Base-by-base conservation (phyloP, 2,797 vertebrate species). In the Pitangus sulphuratus region DNA sequence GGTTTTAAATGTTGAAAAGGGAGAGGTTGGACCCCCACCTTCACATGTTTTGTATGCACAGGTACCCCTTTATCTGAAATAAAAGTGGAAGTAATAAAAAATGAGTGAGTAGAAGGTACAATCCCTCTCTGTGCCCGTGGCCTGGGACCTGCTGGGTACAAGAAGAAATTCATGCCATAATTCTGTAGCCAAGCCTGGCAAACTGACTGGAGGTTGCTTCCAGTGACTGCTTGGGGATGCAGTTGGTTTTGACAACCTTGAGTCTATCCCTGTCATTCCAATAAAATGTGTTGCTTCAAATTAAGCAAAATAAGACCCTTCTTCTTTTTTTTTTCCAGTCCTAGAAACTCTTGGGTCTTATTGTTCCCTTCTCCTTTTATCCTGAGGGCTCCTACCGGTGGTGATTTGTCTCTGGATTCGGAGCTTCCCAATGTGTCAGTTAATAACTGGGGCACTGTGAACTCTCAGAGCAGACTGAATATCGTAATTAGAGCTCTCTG, bases 211-310 rank as follows among this genome's bases (percentile, higher is more conserved):
- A 56, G 70, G 56, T 51, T 54, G 18, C 40, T 95, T 57, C 42
- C n/a, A 82, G 48, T 22, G 53, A 28, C n/a, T 81, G 35, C 72
- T 77, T 72, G 47, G 71, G 75, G 37, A 9, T 72, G 50, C 42
- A 47, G 78, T 82, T 68, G 44, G 20, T 86, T 94, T 37, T 93
- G 92, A 84, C 90, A 95, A 22, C 90, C 68, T 69, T 18, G 71
- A 45, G 40, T 84, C 76, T 50, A 5, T 88, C 64, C 17, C 72
- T 80, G 64, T 39, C 84, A 35, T 44, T 30, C 35, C 80, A 65
- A 28, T 60, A 60, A 88, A 79, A 87, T 19, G 15, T 2, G 2
- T 44, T 74, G 74, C 58, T 76, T 87, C 44, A 76, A 57, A 87
- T 79, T 24, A 60, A 72, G 62, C 53, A 56, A 66, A 87, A n/a